phyloP scores from a whole-genome alignment of 2,797 vertebrate genomes.

The Paratrypauchen microcephalus region DNA sequence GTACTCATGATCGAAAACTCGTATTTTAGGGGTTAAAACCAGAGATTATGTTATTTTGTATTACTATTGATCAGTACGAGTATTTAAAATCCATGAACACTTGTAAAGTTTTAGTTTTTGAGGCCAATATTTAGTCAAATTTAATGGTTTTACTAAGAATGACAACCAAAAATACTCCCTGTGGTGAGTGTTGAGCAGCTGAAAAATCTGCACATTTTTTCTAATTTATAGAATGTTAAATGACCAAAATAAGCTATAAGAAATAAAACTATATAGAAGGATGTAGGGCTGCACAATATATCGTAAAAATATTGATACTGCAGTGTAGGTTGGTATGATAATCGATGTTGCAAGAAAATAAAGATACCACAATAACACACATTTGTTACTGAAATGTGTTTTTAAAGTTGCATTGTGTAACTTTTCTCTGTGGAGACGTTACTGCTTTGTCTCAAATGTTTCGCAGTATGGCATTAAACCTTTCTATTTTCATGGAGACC shows the following conservation, averaged over 20 bases:
- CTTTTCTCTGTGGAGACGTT: no score
- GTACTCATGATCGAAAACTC: neutral
- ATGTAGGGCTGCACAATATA: neutral
- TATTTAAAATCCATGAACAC: neutral
- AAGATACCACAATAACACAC: no score
- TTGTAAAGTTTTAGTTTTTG: neutral
- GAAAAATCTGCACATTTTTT: neutral
- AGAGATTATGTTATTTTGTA: neutral
- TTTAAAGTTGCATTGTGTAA: no score
- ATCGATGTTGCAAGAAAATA: no score
- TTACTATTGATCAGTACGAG: neutral
- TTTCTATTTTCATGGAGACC: no score
- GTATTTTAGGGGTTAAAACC: neutral
- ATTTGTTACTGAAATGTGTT: no score
- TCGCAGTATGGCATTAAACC: no score
- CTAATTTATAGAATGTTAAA: neutral
- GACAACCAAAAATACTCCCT: neutral
- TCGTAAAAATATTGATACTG: no score
- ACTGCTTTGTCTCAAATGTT: no score
- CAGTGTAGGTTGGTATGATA: no score
- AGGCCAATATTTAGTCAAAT: neutral
- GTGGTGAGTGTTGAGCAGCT: no score
- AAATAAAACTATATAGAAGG: neutral
- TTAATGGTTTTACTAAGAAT: neutral
- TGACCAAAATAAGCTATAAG: neutral